A percentile compares a stretch with the other conserved stretches of the same genome.
phyloP scores from a whole-genome alignment of 2,113 vertebrate genomes.

The Cyprinodon tularosa region DNA sequence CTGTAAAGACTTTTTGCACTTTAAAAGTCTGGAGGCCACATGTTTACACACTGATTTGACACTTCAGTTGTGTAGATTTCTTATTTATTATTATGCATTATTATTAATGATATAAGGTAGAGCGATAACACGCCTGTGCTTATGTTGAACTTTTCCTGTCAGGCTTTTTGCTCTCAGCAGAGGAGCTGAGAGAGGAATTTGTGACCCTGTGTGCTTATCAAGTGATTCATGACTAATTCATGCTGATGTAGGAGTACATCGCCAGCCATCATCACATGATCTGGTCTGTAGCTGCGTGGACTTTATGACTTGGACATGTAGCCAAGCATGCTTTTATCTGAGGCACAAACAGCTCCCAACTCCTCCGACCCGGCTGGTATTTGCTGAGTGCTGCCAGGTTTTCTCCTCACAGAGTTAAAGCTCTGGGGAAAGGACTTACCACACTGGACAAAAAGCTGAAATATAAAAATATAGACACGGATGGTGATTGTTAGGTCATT shows the following conservation, averaged over 20 bases:
- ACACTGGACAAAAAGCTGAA: neutral
- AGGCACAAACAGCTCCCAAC: neutral
- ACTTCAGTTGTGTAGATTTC: neutral
- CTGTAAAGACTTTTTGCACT: neutral
- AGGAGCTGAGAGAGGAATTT: constrained; percentile 52
- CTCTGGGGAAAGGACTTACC: neutral
- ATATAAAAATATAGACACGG: neutral
- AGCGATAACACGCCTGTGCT: neutral
- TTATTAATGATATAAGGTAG: neutral
- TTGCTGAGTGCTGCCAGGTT: constrained; percentile 22
- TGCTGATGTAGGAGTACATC: constrained; percentile 60
- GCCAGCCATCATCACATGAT: constrained; percentile 46
- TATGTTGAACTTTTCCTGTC: constrained; percentile 7
- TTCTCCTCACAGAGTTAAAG: neutral
- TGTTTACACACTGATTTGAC: neutral
- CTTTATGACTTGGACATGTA: constrained; percentile 26
- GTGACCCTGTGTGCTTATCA: constrained; percentile 44
- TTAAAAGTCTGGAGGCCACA: neutral
- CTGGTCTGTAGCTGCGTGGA: constrained; percentile 2
- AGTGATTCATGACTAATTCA: constrained; percentile 68
- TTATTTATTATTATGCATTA: neutral
- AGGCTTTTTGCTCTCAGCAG: constrained; percentile 35
- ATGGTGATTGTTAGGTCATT: constrained; percentile 14
- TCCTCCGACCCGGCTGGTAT: neutral
- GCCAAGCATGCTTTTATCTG: constrained; percentile 15